Evolutionary conservation across 1,140 invertebrate species (phyloP), one percentile per base, ranked within the genome.

Genomic region (Saccostrea cuccullata): DNA sequence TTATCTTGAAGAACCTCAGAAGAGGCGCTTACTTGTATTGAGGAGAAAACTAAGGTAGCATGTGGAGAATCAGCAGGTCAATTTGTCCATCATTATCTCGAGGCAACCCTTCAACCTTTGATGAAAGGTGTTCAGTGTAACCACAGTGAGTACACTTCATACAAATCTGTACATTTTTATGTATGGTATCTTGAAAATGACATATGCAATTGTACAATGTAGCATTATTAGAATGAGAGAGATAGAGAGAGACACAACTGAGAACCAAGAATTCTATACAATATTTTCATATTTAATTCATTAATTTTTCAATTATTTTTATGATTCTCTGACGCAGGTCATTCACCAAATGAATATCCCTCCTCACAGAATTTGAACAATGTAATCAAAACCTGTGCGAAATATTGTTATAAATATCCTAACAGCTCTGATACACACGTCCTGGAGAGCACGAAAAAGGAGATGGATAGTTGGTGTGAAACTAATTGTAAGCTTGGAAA

Each of bases 361-460:
- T 36, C 70, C 4, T 30, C 70, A 26, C 60, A 20, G 20, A 26
- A 73, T 0, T 15, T 4, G n/a, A 17, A 64, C 5, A 17, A 20
- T 2, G 13, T 15, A 5, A 30, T 3, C 2, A 36, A 36, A 26
- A 26, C 23, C 26, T 73, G 70, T 36, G 15, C 26, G 11, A 36
- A 73, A 36, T 73, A 73, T 26, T 73, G 70, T 36, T 73, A 73
- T 36, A 73, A 73, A 36, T 73, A 73, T 12, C 70, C 70, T 23
- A 12, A 73, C 3, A 73, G 8, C 12, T 73, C 70, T 23, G 26
- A 9, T 26, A 73, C 70, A 13, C 70, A 30, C 23, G 70, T 73
- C 26, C 13, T 73, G 26, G 70, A 73, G 13, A 73, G 70, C 12
- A 73, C 70, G 0, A 73, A 73, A 12, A 73, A 15, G 26, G 30